These are phyloP conservation scores for Andrena dorsata DNA, from an alignment of 2,888 invertebrate species.

Conservation along the genomic window DNA sequence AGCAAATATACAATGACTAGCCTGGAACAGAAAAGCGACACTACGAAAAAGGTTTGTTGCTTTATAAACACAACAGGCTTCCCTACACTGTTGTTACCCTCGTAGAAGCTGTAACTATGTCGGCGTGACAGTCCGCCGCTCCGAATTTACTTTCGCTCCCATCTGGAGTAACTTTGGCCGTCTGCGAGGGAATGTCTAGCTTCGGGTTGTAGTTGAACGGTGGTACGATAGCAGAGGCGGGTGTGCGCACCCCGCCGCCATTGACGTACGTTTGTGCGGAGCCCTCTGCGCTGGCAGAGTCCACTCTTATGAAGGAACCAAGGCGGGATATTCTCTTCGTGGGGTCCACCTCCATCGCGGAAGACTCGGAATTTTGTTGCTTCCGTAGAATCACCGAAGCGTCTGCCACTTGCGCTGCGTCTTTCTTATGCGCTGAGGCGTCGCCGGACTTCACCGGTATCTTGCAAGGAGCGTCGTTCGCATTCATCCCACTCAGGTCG, in stretches of 20 bases:
- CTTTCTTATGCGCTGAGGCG: slow-evolving; percentile 41
- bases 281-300: slow-evolving; percentile 75
- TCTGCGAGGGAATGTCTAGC: slow-evolving; percentile 69
- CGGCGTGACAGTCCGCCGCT: slow-evolving; percentile 76
- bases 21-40: slow-evolving; percentile 67
- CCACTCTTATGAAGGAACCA: slow-evolving; percentile 86
- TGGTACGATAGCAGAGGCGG: slow-evolving; percentile 84
- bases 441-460: slow-evolving; percentile 77
- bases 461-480: slow-evolving; percentile 75
- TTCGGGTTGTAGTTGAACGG: slow-evolving; percentile 86
- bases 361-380: slow-evolving; percentile 64
- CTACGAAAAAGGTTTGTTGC: slow-evolving; percentile 50
- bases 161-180: slow-evolving; percentile 57
- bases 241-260: slow-evolving; percentile 65
- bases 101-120: slow-evolving; percentile 79
- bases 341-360: slow-evolving; percentile 76
- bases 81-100: slow-evolving; percentile 81
- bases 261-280: slow-evolving; percentile 43
- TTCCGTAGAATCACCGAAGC: slow-evolving; percentile 72
- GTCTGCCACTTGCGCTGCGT: slow-evolving; percentile 60
- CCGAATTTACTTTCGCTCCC: slow-evolving; percentile 69
- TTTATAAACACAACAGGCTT: slow-evolving; percentile 12
- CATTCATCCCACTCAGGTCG: slow-evolving; percentile 78
- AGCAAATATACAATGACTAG: slow-evolving; percentile 76
- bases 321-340: slow-evolving; percentile 85